Conservation (phyloP, 92 coral and sea anemone genomes). For the Epizoanthus ramosus region DNA sequence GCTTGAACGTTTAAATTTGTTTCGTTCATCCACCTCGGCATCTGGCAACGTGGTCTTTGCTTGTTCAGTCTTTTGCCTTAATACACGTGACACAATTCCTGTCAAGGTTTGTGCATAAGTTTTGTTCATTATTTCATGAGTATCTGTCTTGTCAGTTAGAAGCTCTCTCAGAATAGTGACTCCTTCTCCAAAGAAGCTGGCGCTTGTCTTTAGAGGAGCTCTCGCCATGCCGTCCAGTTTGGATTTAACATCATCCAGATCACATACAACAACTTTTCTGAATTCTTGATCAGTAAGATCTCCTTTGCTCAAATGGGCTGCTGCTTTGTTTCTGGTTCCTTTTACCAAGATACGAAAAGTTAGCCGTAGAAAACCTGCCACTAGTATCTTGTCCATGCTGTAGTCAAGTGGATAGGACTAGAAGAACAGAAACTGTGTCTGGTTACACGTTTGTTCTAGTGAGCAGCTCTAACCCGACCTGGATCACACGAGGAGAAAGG, state of each 20-base stretch:
- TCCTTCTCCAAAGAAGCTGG: conserved; percentile 41
- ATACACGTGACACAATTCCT: background rate
- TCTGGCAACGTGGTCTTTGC: background rate
- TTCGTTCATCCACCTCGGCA: background rate
- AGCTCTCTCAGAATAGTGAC: conserved; percentile 12
- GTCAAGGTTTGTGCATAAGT: background rate
- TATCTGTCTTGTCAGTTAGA: background rate
- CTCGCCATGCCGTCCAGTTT: conserved; percentile 11
- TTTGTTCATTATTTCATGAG: background rate
- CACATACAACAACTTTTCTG: conserved; percentile 3
- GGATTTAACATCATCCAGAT: background rate
- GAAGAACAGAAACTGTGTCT: no score
- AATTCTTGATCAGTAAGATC: conserved; percentile 5
- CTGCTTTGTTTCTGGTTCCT: background rate
- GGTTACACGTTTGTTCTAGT: no score
- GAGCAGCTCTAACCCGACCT: no score
- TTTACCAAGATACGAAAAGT: background rate
- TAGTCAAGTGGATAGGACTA: no score
- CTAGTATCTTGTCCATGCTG: background rate
- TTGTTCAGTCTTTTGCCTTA: background rate
- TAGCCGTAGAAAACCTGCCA: background rate
- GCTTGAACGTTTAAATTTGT: background rate
- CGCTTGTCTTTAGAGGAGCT: conserved; percentile 13
- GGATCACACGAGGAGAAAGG: no score
- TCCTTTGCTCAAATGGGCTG: background rate